These are phyloP conservation scores for Tetrapedia diversipes DNA, from an alignment of 2,888 invertebrate species.

Conservation along the genomic window DNA sequence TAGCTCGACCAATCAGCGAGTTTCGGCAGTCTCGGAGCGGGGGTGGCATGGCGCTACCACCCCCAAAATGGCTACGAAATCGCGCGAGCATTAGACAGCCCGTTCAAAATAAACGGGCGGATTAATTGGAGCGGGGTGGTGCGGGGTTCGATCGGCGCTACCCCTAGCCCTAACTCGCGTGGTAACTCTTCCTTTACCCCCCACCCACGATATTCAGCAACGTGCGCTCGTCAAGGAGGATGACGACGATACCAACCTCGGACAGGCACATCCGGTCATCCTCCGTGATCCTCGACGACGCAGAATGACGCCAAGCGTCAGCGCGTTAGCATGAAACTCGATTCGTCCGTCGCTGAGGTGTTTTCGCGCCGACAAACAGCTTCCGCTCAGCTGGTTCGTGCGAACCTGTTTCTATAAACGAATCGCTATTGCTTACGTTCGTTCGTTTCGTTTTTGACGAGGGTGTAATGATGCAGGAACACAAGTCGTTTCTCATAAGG, in stretches of 20 bases:
- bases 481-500: conserved; percentile 92
- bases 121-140: conserved; percentile 78
- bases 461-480: conserved; percentile 80
- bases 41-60: conserved; percentile 73
- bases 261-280: conserved; percentile 57
- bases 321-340: conserved; percentile 69
- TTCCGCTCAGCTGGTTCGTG: conserved; percentile 11
- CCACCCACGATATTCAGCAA: conserved; percentile 24
- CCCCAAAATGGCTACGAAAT: conserved; percentile 83
- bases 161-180: conserved; percentile 43
- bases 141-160: conserved; percentile 45
- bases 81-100: conserved; percentile 77
- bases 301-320: conserved; percentile 74
- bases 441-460: neutral
- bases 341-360: conserved; percentile 13
- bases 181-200: conserved; percentile 46
- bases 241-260: conserved; percentile 35
- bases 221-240: conserved; percentile 40
- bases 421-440: neutral
- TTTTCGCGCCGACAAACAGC: conserved; percentile 28
- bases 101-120: conserved; percentile 82
- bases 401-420: neutral
- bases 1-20: conserved; percentile 67
- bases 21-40: conserved; percentile 16
- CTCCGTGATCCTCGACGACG: conserved; percentile 45